Conservation (phyloP, 1,140 invertebrate species). For the Musca vetustissima region DNA sequence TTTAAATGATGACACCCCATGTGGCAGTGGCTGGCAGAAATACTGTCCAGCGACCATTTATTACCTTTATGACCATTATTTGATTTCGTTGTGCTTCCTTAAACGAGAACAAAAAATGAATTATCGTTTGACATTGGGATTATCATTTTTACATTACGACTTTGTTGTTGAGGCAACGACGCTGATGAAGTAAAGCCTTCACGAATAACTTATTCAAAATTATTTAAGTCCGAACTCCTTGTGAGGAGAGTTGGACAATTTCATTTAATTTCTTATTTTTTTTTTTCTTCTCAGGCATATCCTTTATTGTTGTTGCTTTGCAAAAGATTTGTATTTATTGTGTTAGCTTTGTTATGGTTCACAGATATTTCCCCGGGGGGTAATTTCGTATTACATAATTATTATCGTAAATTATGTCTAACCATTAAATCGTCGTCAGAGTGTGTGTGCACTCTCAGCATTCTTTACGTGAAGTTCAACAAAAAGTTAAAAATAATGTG, state of each 20-base stretch:
- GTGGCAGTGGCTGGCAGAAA: too few species aligned
- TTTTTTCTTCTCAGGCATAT: background rate
- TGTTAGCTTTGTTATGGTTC: background rate
- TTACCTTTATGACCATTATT: too few species aligned
- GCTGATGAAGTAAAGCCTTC: too few species aligned
- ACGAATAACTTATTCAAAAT: too few species aligned
- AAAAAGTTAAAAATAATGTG: too few species aligned
- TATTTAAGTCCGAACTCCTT: background rate
- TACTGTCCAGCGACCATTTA: too few species aligned
- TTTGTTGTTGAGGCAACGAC: too few species aligned
- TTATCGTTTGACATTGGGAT: conserved; percentile 26
- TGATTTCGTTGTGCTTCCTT: too few species aligned
- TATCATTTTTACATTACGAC: conserved; percentile 26
- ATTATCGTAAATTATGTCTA: conserved; percentile 20
- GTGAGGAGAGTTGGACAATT: too few species aligned
- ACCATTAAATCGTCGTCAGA: conserved; percentile 11
- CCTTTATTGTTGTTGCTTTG: background rate
- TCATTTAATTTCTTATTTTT: background rate
- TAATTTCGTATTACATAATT: conserved; percentile 24
- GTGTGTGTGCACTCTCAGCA: too few species aligned
- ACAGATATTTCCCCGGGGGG: conserved; percentile 2
- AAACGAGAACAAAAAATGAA: conserved; percentile 13
- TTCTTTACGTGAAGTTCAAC: background rate
- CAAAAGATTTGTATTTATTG: background rate
- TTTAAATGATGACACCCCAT: too few species aligned